Percentiles rank a stretch among this genome's conserved stretches.
Conservation (phyloP, 2,888 invertebrate genomes). For the Sipha maydis region DNA sequence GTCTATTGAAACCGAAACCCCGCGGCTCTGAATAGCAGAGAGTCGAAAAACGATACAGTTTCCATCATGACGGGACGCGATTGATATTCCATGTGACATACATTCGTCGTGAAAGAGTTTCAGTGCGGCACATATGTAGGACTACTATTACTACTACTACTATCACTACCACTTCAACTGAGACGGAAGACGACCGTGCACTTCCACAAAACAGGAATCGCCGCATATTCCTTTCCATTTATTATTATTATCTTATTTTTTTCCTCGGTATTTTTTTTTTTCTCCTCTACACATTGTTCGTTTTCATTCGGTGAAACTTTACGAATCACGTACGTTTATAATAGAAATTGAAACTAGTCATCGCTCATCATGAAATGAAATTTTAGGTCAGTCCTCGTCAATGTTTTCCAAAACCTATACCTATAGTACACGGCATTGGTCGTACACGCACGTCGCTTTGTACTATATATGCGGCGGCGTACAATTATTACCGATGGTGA, state of each 20-base stretch:
- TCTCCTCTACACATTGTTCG: constrained; percentile 35
- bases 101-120: constrained; percentile 43
- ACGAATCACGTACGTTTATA: constrained; percentile 23
- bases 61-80: constrained; percentile 40
- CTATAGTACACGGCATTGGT: not conserved
- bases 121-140: constrained; percentile 6
- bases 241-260: constrained; percentile 31
- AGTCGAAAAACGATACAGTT: constrained; percentile 51
- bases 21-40: not conserved
- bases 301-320: constrained; percentile 61
- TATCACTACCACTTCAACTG: too few relatives aligned
- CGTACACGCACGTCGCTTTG: not conserved
- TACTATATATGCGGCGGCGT: not conserved
- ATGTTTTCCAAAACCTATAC: constrained; percentile 38
- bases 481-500: not conserved
- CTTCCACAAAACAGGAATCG: constrained; percentile 57
- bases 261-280: not conserved
- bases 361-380: not conserved
- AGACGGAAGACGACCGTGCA: not conserved
- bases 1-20: constrained; percentile 58
- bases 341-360: constrained; percentile 58
- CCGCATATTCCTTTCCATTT: constrained; percentile 49
- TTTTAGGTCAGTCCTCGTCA: constrained; percentile 53
- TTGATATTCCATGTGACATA: constrained; percentile 48
- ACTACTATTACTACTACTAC: not conserved